Base-by-base conservation (phyloP, 2,113 vertebrate genomes). In the Leptobrachium leishanense region DNA sequence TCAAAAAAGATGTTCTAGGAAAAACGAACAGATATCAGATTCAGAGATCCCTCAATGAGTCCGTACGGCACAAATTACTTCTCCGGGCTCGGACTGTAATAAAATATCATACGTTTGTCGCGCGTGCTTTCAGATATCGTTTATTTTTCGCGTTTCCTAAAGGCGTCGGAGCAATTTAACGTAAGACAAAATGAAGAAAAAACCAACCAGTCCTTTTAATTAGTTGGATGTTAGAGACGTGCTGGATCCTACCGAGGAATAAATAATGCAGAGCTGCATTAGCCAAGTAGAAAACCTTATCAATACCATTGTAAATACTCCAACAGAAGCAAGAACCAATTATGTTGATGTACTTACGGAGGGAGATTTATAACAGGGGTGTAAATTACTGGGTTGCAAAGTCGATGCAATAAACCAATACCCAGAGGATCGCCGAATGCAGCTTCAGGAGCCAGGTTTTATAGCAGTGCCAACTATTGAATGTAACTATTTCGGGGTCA, bases 181-280 rank as follows among this genome's bases (percentile, higher is more conserved):
- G 69, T 44, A 62, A 71, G 15, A 62, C 75, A 62, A 62, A 54
- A 77, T 31, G 20, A 1, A 31, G 20, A 31, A 31, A 31, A 31
- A 31, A 31, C 20, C 20, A 31, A 31, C 20, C 20, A 77, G 54
- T 20, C 43, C n/a, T 63, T 77, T 70, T 77, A 77, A 71, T 77
- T 77, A 77, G 67, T n/a, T 7, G 70, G 59, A 62, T 70, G 55
- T 41, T 11, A 46, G 41, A 20, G 6, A 69, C 44, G 55, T 50
- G 1, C 67, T 12, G 41, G 15, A 15, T 59, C 67, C 43, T 43
- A 44, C 67, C 41, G 76, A 7, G 54, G n/a, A 10, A 39, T 77
- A 77, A 70, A 77, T 77, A 77, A 70, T 77, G 55, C 57, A 77
- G 43, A 63, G 12, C 43, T 11, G 11, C 76, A 77, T 69, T 70